A percentile compares a stretch with the other conserved stretches of the same genome.
Conservation (phyloP, 2,113 vertebrate genomes). For the Rhynchomys soricoides region DNA sequence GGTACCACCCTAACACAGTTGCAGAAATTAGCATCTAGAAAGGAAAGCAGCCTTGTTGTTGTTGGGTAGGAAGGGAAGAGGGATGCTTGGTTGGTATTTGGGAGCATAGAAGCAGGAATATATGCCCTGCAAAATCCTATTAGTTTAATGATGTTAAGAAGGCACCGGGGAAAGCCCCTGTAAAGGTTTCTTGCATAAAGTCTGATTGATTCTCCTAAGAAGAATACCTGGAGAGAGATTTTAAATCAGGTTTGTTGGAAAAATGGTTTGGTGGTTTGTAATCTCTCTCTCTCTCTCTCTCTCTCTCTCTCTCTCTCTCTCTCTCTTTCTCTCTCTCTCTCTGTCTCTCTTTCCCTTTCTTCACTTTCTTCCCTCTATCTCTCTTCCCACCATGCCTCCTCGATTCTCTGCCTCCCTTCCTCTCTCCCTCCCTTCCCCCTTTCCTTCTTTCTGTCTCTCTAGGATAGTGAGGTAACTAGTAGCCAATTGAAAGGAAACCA, state of each 20-base stretch:
- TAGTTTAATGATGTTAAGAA: conserved; percentile 55
- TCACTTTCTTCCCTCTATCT: accelerated
- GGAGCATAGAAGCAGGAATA: conserved; percentile 1
- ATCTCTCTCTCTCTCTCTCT: too few species aligned
- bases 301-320: accelerated
- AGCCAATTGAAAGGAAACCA: conserved; percentile 29
- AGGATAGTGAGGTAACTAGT: conserved; percentile 39
- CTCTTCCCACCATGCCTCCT: background rate
- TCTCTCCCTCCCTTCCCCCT: accelerated
- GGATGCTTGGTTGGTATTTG: conserved; percentile 6
- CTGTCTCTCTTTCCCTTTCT: accelerated
- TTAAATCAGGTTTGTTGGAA: conserved; percentile 22
- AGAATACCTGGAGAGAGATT: conserved; percentile 35
- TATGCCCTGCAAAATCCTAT: conserved; percentile 35
- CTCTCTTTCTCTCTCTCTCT: too few species aligned
- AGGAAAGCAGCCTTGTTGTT: conserved; percentile 56
- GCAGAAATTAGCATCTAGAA: conserved; percentile 56
- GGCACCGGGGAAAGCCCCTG: conserved; percentile 31
- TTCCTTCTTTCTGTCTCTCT: background rate
- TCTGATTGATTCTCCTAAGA: background rate
- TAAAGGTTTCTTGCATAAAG: background rate
- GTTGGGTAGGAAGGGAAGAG: background rate
- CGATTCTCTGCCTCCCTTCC: too few species aligned
- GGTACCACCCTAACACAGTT: conserved; percentile 69
- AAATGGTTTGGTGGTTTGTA: background rate